A percentile compares a stretch with the other conserved stretches of the same genome.
Conservation (phyloP, 92 coral and sea anemone genomes). For the Plumapathes pennacea region DNA sequence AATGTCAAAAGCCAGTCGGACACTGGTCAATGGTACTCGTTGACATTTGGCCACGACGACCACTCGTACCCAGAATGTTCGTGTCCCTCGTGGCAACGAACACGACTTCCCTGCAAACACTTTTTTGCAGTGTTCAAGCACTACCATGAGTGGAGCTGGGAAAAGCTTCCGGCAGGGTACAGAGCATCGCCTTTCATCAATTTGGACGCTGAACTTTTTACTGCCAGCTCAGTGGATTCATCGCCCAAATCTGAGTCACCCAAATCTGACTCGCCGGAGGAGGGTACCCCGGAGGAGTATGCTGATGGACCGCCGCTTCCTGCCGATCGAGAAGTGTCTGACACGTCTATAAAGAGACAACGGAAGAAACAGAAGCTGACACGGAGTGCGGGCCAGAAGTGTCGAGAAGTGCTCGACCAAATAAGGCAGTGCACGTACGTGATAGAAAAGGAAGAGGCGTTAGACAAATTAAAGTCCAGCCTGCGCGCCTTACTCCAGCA, state of each 20-base stretch:
- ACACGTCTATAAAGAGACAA: too few relatives aligned
- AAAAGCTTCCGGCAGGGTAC: slow-evolving; percentile 29
- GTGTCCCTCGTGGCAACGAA: slow-evolving; percentile 32
- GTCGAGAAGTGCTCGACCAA: background rate
- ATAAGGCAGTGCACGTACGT: slow-evolving; percentile 1
- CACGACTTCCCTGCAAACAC: slow-evolving; percentile 47
- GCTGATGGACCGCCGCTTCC: too few relatives aligned
- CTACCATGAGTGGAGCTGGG: slow-evolving; percentile 34
- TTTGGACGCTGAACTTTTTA: slow-evolving; percentile 9
- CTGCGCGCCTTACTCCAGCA: background rate
- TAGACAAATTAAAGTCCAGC: background rate
- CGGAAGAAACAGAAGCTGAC: background rate
- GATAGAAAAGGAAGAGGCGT: background rate
- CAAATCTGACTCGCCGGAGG: too few relatives aligned
- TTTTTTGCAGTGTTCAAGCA: slow-evolving; percentile 33
- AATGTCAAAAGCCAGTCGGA: slow-evolving; percentile 5
- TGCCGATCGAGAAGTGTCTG: too few relatives aligned
- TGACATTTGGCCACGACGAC: slow-evolving; percentile 6
- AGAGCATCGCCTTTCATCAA: slow-evolving; percentile 33
- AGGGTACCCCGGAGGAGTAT: too few relatives aligned
- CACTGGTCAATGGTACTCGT: slow-evolving; percentile 3
- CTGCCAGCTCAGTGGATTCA: background rate
- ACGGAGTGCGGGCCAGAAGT: slow-evolving; percentile 3
- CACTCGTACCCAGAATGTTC: slow-evolving; percentile 23
- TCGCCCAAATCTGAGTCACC: background rate